Evolutionary conservation across 2,797 vertebrate genomes (phyloP).

Genomic region (Protonibea diacanthus): DNA sequence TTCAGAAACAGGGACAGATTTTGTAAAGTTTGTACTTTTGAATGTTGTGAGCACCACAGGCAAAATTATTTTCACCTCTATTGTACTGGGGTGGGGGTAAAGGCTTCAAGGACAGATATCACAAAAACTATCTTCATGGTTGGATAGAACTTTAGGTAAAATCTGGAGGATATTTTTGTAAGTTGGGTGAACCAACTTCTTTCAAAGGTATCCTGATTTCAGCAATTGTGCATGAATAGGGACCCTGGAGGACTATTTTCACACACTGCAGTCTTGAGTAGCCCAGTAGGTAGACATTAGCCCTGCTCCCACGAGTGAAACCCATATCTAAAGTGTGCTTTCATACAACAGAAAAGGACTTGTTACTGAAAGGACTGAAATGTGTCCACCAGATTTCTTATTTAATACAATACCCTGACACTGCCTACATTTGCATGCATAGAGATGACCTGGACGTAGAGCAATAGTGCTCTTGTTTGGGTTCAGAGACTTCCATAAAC

Average conservation of each 20-base stretch:
- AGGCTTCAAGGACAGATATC: neutral
- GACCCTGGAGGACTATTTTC: conserved; percentile 2
- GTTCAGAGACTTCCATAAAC: conserved; percentile 44
- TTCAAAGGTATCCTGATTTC: conserved; percentile 1
- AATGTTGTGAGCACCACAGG: neutral
- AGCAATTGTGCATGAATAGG: neutral
- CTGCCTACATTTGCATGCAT: conserved; percentile 6
- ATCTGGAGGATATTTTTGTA: neutral
- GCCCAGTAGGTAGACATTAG: conserved; percentile 21
- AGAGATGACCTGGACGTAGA: neutral
- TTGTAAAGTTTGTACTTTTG: neutral
- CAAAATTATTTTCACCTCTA: too few relatives aligned
- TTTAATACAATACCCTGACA: neutral
- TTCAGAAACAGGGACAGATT: neutral
- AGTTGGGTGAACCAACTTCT: neutral
- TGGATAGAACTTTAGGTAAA: neutral
- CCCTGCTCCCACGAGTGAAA: neutral
- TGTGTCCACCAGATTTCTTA: neutral
- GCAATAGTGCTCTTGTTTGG: conserved; percentile 11
- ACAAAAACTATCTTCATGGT: conserved; percentile 1
- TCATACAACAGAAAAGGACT: neutral
- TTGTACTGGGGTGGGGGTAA: neutral
- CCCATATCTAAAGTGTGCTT: neutral
- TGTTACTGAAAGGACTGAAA: neutral
- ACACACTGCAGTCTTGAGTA: neutral